Base-by-base conservation (phyloP, 1,140 invertebrate species). In the Theocolax elegans region DNA sequence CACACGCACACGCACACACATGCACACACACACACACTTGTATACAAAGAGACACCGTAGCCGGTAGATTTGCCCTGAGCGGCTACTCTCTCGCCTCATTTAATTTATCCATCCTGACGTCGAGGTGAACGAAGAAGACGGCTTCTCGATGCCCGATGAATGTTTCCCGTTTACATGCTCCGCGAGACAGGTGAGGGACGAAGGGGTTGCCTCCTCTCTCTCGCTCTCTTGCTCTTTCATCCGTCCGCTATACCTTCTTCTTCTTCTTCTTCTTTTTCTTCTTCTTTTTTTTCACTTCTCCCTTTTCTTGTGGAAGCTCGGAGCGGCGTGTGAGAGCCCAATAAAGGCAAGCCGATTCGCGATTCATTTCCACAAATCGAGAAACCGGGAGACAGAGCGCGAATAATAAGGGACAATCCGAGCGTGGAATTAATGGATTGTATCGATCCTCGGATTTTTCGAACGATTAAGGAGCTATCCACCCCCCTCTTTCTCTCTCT, bases 61-160 rank as follows among this genome's bases (percentile, higher is more conserved):
- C n/a, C n/a, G n/a, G n/a, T n/a, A n/a, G n/a, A n/a, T n/a, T n/a
- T n/a, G n/a, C n/a, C n/a, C n/a, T n/a, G n/a, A n/a, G n/a, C n/a
- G n/a, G n/a, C n/a, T 53, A 65, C 72, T 75, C 66, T 74, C 70
- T 77, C 77, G 70, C 72, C 74, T 81, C 73, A 74, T 79, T 78
- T 79, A 84, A 81, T 84, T 82, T 79, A 82, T 82, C 79, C 79
- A 72, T 72, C 40, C 70, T 72, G 75, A 76, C 67, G 69, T 70
- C 69, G 62, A 69, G 53, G 74, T 48, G 62, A 54, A 62, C 71
- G 69, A 78, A 72, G 42, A 58, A 49, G 51, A 35, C 59, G 17
- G 31, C 21, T 72, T 69, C 71, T 75, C 75, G 72, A 77, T 75
- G 59, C 25, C 38, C 53, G 42, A 72, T 71, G 72, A 74, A 75